Percentiles rank a stretch among this genome's conserved stretches.
Conservation (phyloP, 2,113 vertebrate species). For the Scomber scombrus region DNA sequence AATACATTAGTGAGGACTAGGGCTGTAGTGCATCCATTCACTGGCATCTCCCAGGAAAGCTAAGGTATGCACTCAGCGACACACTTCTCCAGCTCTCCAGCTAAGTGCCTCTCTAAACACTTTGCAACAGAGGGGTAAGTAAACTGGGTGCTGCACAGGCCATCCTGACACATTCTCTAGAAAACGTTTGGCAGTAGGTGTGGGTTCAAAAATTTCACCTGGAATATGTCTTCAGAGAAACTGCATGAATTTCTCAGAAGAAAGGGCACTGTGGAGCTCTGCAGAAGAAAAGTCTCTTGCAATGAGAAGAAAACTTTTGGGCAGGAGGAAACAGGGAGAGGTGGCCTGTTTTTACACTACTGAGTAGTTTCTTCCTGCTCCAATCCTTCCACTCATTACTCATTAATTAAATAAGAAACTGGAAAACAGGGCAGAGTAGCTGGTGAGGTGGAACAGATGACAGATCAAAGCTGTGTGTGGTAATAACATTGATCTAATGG, state of each 20-base stretch:
- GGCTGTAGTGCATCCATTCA: slow-evolving; percentile 32
- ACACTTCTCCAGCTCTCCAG: slow-evolving; percentile 5
- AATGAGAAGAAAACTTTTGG: slow-evolving; percentile 15
- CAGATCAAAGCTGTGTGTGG: slow-evolving; percentile 12
- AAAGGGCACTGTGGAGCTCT: slow-evolving; percentile 49
- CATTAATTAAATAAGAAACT: background rate
- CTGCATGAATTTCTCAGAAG: slow-evolving; percentile 42
- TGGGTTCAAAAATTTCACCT: slow-evolving; percentile 52
- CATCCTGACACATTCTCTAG: slow-evolving; percentile 26
- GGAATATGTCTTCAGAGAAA: slow-evolving; percentile 44
- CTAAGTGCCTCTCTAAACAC: slow-evolving; percentile 24
- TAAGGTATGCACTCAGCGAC: slow-evolving; percentile 7
- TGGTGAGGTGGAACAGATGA: slow-evolving; percentile 11
- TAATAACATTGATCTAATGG: slow-evolving; percentile 23
- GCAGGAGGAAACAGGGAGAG: slow-evolving; percentile 15
- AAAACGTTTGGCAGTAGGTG: slow-evolving; percentile 76
- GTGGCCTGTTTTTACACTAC: slow-evolving; percentile 22
- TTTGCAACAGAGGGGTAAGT: background rate
- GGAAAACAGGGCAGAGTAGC: slow-evolving; percentile 27
- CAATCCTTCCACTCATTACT: slow-evolving; percentile 3
- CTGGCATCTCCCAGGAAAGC: slow-evolving; percentile 39
- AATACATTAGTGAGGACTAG: slow-evolving; percentile 11
- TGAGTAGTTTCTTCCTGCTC: slow-evolving; percentile 10
- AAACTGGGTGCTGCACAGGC: slow-evolving; percentile 13
- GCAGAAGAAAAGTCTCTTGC: slow-evolving; percentile 26